Base-by-base conservation (phyloP, 2,113 vertebrate species). In the Synodontis membranacea region DNA sequence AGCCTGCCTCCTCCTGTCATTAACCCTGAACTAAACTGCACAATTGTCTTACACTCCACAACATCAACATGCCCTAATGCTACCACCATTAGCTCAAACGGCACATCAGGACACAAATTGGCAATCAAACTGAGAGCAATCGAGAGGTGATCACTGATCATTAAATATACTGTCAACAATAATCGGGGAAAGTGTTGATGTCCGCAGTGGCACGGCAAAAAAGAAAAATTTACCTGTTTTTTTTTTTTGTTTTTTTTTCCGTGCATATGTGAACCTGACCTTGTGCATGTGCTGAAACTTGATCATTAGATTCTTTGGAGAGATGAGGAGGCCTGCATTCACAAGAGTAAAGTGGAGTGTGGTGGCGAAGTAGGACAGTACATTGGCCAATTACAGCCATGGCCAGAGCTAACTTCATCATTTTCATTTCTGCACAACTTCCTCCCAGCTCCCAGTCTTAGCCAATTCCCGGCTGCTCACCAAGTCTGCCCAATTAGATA, bases 1-100 rank as follows among this genome's bases (percentile, higher is more conserved):
- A 90, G 68, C 85, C 70, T 23, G 14, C 44, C 25, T 88, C 84
- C 37, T 52, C 39, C 42, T 70, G 84, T 86, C 86, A 89, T 83
- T 86, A 81, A 52, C 83, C 44, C 28, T 66, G 80, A 42, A 52
- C 15, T 62, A 14, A 62, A 50, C 48, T 82, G 68, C 56, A 74
- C 48, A 68, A 81, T 50, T 10, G 46, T 50, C 25, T 31, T 14
- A 6, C 10, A 79, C 80, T 14, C 60, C 25, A 62, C 66, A 80
- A 14, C 81, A 88, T 84, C 64, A 86, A 58, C 84, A 48, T 8
- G 9, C 84, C 39, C 56, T 34, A 34, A 66, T 78, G 74, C 31
- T 37, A 37, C n/a, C n/a, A 37, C 50, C 74, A 64, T 85, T 64
- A 85, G 56, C n/a, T 50, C 48, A 62, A 64, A 62, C 12, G 62